phyloP scores from a whole-genome alignment of 2,113 vertebrate genomes.

The Anoura caudifer region DNA sequence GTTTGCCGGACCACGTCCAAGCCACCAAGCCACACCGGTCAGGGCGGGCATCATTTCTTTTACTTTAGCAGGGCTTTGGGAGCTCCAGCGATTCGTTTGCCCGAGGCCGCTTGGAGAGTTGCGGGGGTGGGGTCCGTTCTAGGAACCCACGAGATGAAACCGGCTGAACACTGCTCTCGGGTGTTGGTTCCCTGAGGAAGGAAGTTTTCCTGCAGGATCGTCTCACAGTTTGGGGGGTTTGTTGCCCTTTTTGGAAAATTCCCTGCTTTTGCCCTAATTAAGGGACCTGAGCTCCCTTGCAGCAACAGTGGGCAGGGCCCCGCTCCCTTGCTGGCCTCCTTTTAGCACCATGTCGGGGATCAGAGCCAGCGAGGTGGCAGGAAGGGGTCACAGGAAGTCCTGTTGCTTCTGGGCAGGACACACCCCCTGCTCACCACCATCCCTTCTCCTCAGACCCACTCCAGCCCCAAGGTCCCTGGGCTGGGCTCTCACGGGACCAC shows the following conservation, averaged over 20 bases:
- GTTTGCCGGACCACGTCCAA: too few species aligned
- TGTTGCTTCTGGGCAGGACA: background rate
- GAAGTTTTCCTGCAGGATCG: background rate
- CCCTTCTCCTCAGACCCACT: too few species aligned
- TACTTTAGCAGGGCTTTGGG: too few species aligned
- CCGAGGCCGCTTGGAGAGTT: accelerated
- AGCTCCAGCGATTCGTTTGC: background rate
- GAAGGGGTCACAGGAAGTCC: background rate
- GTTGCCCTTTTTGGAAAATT: too few species aligned
- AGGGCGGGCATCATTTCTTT: background rate
- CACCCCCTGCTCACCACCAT: accelerated
- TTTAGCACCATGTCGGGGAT: accelerated
- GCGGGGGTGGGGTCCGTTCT: background rate
- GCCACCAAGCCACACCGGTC: too few species aligned
- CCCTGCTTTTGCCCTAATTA: background rate
- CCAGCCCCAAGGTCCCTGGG: background rate
- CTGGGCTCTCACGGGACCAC: background rate
- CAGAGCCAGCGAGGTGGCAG: background rate
- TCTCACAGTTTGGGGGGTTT: background rate
- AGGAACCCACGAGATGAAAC: background rate
- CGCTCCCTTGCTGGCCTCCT: background rate
- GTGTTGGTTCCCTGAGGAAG: too few species aligned
- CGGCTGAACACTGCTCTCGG: too few species aligned
- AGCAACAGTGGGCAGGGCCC: background rate
- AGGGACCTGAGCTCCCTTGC: background rate